Evolutionary conservation across 64 coral and sea anemone genomes (phyloP).

Genomic region (Catalaphyllia jardinei): DNA sequence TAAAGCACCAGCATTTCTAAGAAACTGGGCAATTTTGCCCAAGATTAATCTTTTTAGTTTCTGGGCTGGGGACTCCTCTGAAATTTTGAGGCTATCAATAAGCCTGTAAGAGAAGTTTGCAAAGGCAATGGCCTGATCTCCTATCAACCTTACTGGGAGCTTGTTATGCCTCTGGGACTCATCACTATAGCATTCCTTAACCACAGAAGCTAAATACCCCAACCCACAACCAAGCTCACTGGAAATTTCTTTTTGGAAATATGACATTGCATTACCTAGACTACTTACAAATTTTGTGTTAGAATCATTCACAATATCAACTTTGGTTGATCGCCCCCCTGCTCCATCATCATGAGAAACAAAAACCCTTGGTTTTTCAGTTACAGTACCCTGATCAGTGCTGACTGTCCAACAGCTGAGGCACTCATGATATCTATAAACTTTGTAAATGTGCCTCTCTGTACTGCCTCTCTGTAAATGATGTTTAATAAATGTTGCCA

Average conservation of each 20-base stretch:
- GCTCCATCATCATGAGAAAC: not conserved
- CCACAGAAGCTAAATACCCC: no score
- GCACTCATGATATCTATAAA: not conserved
- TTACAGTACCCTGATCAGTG: no score
- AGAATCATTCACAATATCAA: not conserved
- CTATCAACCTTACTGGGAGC: not conserved
- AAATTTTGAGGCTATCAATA: not conserved
- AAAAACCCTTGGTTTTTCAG: not conserved
- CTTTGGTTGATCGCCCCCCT: not conserved
- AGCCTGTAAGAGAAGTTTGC: not conserved
- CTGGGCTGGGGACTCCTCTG: no score
- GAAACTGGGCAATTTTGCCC: no score
- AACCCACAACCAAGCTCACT: not conserved
- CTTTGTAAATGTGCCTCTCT: not conserved
- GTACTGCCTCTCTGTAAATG: not conserved
- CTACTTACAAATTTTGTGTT: not conserved
- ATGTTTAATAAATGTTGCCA: not conserved
- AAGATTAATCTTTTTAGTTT: no score
- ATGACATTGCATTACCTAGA: not conserved
- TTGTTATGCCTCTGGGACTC: no score
- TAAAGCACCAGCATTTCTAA: no score
- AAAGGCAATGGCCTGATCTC: not conserved
- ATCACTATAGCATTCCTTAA: no score
- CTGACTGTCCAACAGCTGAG: not conserved
- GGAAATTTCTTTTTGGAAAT: not conserved